Evolutionary conservation across 2,888 invertebrate species (phyloP), one percentile per base, ranked within the genome.

Genomic region (Oxycera nigricornis): DNA sequence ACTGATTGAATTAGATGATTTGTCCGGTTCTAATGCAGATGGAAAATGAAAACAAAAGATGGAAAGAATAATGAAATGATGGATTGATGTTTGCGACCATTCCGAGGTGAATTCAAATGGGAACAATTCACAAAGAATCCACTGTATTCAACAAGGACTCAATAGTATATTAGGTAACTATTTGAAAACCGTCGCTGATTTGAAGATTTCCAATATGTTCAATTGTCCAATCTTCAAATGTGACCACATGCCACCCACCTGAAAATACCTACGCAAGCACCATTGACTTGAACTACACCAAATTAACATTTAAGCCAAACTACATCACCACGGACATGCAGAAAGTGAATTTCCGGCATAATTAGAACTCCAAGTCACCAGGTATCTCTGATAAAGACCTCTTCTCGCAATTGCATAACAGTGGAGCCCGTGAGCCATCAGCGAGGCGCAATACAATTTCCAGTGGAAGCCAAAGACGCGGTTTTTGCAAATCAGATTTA

Each of bases 381-480:
- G 35, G 46, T n/a, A 24, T 55, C 52, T 55, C 52, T 22, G 52
- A 55, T 55, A 24, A 55, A 17, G 22, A 55, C 7, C 52, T 6
- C 52, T 55, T 55, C 52, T 55, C 6, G 52, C 20, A 55, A 55
- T 55, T 55, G 52, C 52, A 55, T 55, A 55, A 55, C n/a, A 55
- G 52, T 17, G 17, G 6, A 35, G 35, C 2, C 35, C 0, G 9
- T 7, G 35, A 62, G 6, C 22, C 24, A 67, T 67, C 17, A 1
- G 65, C 17, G 46, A 26, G 24, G 41, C 26, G 67, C 67, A 46
- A 67, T 46, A 20, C 14, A 67, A 67, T 67, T 67, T 67, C 46
- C 67, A 67, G 67, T 14, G 26, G 24, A 41, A 59, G 30, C 59
- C 30, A n/a, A 59, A 28, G 59, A 46, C 41, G 67, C n/a, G 67